Evolutionary conservation across 1,140 invertebrate genomes (phyloP), one percentile per base, ranked within the genome.

Genomic region (Chironomus tepperi): DNA sequence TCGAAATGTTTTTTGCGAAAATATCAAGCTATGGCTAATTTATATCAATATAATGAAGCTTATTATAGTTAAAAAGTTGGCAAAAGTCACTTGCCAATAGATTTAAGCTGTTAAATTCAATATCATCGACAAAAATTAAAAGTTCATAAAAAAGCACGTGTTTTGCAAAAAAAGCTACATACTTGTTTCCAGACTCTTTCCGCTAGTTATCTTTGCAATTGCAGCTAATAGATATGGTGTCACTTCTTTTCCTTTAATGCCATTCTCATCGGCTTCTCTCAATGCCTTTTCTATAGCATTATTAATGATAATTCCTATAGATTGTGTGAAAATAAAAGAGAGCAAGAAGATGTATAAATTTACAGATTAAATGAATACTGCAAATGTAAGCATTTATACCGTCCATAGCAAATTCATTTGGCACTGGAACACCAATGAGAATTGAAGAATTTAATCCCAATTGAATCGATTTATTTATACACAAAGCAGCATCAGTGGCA

Each of bases 391-490:
- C 47, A 15, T 57, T 47, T 79, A 34, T 76, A 82, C 88, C 82
- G 77, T 90, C 83, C 78, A 91, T 84, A 57, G 90, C 86, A 81
- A 86, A 83, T 79, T 89, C 84, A 77, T 88, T 81, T 0, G 96
- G 96, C 75, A 99, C 90, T 0, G 97, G 95, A 10, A 98, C 96
- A 6, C 93, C 96, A 74, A 99, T 86, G 6, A 99, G 84, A 65
- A 97, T 87, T 0, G 96, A 97, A 73, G 90, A 93, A 47, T 87
- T 78, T 3, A 97, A 80, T 9, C 84, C 80, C 8, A 96, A 79
- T n/a, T 85, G 77, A 7, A 80, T 79, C 47, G 89, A 84, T 7
- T 83, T 79, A 47, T 85, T 83, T 72, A 97, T 84, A 19, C 97
- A 80, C 72, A 82, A 75, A 3, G 95, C 94, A 0, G 93, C 93